Conservation (phyloP, 2,797 vertebrate species). For the Tapera naevia region DNA sequence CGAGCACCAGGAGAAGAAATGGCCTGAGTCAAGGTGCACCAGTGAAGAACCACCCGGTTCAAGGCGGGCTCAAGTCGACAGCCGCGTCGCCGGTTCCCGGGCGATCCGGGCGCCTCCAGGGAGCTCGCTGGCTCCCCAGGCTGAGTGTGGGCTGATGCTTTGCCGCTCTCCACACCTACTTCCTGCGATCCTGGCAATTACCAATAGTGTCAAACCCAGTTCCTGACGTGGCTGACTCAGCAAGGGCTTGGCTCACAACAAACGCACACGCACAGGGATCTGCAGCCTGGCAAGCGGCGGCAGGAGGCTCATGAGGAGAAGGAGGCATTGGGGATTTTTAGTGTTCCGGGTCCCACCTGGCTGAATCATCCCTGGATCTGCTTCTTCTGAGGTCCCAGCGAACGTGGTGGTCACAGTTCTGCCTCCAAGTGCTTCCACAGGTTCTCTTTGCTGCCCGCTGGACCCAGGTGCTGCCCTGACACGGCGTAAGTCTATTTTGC, state of each 20-base stretch:
- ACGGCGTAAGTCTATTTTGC: slow-evolving; percentile 34
- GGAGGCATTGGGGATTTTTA: neutral
- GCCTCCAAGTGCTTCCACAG: neutral
- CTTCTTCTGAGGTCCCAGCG: neutral
- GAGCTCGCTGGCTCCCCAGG: slow-evolving; percentile 34
- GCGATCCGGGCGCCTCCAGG: neutral
- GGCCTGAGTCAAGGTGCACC: neutral
- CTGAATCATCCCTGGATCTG: neutral
- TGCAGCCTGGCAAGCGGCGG: neutral
- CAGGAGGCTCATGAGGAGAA: neutral
- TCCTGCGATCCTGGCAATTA: slow-evolving; percentile 77
- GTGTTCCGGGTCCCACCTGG: neutral
- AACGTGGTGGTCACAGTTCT: neutral
- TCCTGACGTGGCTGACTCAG: slow-evolving; percentile 80
- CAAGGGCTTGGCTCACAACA: slow-evolving; percentile 72
- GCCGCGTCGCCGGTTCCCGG: neutral
- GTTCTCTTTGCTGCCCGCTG: accelerated
- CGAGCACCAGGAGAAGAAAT: neutral
- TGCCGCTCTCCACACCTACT: slow-evolving; percentile 49
- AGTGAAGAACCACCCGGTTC: neutral
- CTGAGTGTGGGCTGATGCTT: slow-evolving; percentile 57
- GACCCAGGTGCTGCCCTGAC: neutral
- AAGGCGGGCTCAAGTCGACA: neutral
- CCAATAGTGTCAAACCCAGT: slow-evolving; percentile 63
- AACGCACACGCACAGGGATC: slow-evolving; percentile 32